Evolutionary conservation across 2,113 vertebrate species (phyloP).

Genomic region (Scopus umbretta): DNA sequence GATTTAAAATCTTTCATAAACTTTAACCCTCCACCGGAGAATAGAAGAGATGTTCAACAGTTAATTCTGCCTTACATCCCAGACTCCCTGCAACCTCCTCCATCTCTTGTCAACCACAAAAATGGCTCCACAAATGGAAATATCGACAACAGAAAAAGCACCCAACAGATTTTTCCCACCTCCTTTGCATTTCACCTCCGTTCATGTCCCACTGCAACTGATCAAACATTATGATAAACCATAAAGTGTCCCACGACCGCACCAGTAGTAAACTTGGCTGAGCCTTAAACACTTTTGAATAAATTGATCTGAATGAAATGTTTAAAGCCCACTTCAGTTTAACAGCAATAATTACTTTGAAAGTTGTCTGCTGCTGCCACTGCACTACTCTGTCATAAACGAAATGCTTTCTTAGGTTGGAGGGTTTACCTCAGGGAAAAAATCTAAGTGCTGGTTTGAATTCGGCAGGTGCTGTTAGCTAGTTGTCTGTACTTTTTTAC

Average conservation of each 20-base stretch:
- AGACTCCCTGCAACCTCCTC: background rate
- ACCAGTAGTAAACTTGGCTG: conserved; percentile 54
- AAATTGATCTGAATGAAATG: conserved; percentile 64
- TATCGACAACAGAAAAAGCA: background rate
- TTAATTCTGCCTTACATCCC: background rate
- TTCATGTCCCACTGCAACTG: conserved; percentile 14
- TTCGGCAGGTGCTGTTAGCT: background rate
- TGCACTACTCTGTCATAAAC: background rate
- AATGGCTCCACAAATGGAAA: conserved; percentile 4
- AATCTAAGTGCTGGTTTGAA: background rate
- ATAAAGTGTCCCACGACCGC: background rate
- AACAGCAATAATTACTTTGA: conserved; percentile 36
- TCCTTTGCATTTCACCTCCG: background rate
- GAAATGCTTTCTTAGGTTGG: background rate
- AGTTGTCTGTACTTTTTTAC: background rate
- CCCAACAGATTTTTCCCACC: background rate
- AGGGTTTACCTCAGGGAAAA: background rate
- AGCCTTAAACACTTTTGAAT: conserved; percentile 69
- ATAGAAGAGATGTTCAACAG: background rate
- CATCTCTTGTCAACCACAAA: conserved; percentile 8
- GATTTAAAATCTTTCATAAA: conserved; percentile 73
- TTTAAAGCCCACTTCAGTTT: conserved; percentile 52
- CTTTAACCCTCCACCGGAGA: conserved; percentile 42
- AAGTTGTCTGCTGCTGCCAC: background rate
- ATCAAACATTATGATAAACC: conserved; percentile 51